phyloP scores from a whole-genome alignment of 2,113 vertebrate species.

The Hippoglossus stenolepis region DNA sequence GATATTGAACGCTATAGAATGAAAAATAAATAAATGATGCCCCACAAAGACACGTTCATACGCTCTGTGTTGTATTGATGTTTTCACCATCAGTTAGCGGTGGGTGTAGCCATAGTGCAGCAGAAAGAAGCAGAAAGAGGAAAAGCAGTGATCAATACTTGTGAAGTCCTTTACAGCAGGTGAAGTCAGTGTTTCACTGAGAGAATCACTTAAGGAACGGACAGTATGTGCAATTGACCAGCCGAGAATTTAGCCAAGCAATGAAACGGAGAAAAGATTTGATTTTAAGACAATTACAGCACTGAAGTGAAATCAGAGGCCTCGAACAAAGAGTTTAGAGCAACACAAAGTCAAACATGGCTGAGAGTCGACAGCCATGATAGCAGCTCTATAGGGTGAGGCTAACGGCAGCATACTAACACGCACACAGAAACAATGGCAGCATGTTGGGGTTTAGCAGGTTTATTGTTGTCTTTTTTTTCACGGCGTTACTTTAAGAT shows the following conservation, averaged over 20 bases:
- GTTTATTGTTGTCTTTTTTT: too few relatives aligned
- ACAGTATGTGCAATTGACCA: not conserved
- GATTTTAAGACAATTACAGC: not conserved
- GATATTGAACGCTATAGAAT: not conserved
- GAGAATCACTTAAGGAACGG: not conserved
- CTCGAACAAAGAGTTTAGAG: too few relatives aligned
- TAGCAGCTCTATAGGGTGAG: too few relatives aligned
- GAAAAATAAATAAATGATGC: not conserved
- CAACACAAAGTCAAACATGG: not conserved
- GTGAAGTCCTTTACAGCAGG: not conserved
- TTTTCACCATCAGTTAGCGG: not conserved
- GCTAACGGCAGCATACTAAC: too few relatives aligned
- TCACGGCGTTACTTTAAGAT: too few relatives aligned
- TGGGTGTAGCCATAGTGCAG: too few relatives aligned
- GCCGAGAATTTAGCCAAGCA: not conserved
- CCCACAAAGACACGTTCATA: not conserved
- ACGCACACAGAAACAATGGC: too few relatives aligned
- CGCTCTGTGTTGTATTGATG: not conserved
- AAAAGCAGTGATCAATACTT: not conserved
- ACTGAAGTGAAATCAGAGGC: too few relatives aligned
- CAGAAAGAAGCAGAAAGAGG: too few relatives aligned
- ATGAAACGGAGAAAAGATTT: not conserved
- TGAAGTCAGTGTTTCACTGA: not conserved
- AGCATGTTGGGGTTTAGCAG: too few relatives aligned
- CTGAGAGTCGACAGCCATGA: not conserved